Base-by-base conservation (phyloP, 2,888 invertebrate genomes). In the Platypus cylindrus region DNA sequence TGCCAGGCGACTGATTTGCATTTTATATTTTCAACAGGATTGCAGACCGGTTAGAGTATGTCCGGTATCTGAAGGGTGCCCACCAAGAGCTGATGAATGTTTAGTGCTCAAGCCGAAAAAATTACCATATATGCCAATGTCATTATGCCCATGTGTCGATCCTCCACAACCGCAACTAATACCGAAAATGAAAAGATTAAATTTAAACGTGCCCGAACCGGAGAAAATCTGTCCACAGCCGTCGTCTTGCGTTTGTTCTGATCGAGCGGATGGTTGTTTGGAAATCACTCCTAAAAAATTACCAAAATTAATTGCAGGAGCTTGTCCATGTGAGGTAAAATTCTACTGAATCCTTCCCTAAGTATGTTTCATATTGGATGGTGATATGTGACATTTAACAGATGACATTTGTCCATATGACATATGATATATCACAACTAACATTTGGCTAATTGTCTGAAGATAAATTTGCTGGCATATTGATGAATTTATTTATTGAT, bases 271-370 rank as follows among this genome's bases (percentile, higher is more conserved):
- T 15, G 44, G 45, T 20, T n/a, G 14, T 14, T 17, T 38, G 16
- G 29, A 24, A 7, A 12, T 34, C 1, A 38, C 35, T 23, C 15
- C 12, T 8, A 49, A 41, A 29, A 37, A 42, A 12, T 38, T 53
- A 2, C 52, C 49, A 1, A 23, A 30, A 11, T 26, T 50, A n/a
- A 38, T 40, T 23, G 37, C 48, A 4, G 45, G 43, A 5, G 44
- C 45, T 15, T 53, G 53, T 38, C 51, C 50, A 5, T 50, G 51
- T 28, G 30, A 45, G 32, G 41, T 38, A 32, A 23, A 3, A 25
- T 25, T 25, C n/a, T n/a, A n/a, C n/a, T n/a, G n/a, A n/a, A n/a
- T n/a, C n/a, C n/a, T n/a, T n/a, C n/a, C n/a, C n/a, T n/a, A n/a
- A n/a, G n/a, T n/a, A n/a, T n/a, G n/a, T n/a, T n/a, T n/a, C n/a